These are phyloP conservation scores for Diaprepes abbreviatus DNA, from an alignment of 2,888 invertebrate species.

Conservation along the genomic window DNA sequence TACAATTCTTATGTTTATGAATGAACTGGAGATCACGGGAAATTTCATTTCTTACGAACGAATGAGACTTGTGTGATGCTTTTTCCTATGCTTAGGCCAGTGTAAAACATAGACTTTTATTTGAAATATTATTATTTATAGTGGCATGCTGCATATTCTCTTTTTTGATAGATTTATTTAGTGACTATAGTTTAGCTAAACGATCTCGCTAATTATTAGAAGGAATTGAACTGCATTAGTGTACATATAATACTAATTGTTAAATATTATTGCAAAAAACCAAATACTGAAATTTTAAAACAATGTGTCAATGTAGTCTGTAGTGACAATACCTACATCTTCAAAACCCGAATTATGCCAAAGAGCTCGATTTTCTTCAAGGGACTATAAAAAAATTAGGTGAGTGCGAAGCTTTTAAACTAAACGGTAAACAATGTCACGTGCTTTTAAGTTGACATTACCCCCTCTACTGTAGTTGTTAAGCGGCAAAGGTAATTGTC, in stretches of 20 bases:
- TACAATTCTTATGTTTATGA: conserved; percentile 46
- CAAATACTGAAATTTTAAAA: neutral
- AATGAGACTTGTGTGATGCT: conserved; percentile 28
- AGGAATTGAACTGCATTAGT: neutral
- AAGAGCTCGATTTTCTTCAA: neutral
- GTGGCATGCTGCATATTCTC: conserved; percentile 1
- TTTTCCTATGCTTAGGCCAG: conserved; percentile 27
- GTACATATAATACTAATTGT: neutral
- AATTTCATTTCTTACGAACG: conserved; percentile 32
- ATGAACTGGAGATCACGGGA: conserved; percentile 33
- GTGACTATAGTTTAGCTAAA: neutral
- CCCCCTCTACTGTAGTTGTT: neutral
- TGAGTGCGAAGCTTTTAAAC: conserved; percentile 21
- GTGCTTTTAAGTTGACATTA: conserved; percentile 8
- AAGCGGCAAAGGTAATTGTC: neutral
- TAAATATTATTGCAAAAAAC: neutral
- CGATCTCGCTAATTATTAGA: neutral
- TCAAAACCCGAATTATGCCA: conserved; percentile 8
- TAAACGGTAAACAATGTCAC: conserved; percentile 26
- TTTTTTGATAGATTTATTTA: neutral
- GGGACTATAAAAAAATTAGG: conserved; percentile 36
- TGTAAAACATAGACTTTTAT: conserved; percentile 23
- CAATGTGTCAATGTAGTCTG: neutral
- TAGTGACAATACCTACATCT: neutral
- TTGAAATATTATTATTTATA: conserved; percentile 8